Evolutionary conservation across 1,140 invertebrate species (phyloP), one percentile per base, ranked within the genome.

Genomic region (Berghia stephanieae): DNA sequence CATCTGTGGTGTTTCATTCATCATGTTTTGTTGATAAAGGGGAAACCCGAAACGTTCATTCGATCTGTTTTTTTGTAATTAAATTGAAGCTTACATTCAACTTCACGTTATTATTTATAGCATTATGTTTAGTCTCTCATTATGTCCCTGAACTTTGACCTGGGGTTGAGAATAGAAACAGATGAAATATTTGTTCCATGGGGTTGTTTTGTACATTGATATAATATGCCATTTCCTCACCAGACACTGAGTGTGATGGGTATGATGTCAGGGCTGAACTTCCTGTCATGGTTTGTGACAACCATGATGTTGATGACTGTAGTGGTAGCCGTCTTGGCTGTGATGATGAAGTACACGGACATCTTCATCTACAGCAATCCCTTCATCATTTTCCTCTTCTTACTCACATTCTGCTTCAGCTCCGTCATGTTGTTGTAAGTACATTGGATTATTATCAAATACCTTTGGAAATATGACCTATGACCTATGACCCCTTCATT

Each of bases 391-490:
- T 91, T 90, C 66, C 71, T 91, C 6, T 92, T 92, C 80, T 86
- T 93, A 40, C 43, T 89, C 1, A 84, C 80, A 27, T 91, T 91
- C 67, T 88, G 88, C 60, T 92, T 91, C 79, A 89, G 89, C 13
- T 86, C 91, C 38, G 86, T 91, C 3, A 92, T 92, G 72, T 90
- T 93, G 76, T 86, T 86, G 80, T 89, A 89, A 80, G 90, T 90
- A 34, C 91, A n/a, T n/a, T n/a, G n/a, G n/a, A n/a, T n/a, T n/a
- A n/a, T n/a, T n/a, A n/a, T n/a, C n/a, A n/a, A n/a, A n/a, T n/a
- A n/a, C n/a, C n/a, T n/a, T n/a, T n/a, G n/a, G n/a, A n/a, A n/a
- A n/a, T n/a, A n/a, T n/a, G n/a, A n/a, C n/a, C n/a, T n/a, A n/a
- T n/a, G n/a, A n/a, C n/a, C n/a, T n/a, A n/a, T n/a, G n/a, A n/a